These are phyloP conservation scores for Sebastes alutus DNA, from an alignment of 2,797 vertebrate species.

Conservation along the genomic window DNA sequence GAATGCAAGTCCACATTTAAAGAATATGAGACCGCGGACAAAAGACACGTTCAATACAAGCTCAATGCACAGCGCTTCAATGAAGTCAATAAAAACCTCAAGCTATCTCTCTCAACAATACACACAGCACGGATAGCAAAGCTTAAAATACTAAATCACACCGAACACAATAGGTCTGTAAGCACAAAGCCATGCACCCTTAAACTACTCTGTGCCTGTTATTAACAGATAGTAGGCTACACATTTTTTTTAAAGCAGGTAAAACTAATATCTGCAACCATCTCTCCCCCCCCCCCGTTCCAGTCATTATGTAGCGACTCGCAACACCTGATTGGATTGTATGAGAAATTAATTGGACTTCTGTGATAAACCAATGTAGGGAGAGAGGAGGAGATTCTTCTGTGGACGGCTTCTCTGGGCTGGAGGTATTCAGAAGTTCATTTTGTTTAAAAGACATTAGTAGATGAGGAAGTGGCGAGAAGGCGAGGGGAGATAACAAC, in stretches of 20 bases:
- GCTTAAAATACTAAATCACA: conserved; percentile 32
- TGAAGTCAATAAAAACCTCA: conserved; percentile 38
- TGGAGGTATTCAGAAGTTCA: conserved; percentile 63
- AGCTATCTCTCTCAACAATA: conserved; percentile 42
- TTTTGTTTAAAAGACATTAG: conserved; percentile 67
- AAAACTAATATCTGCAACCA: conserved; percentile 55
- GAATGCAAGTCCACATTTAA: conserved; percentile 31
- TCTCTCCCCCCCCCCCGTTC: conserved; percentile 12
- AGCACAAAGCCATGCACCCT: conserved; percentile 22
- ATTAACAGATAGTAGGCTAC: conserved; percentile 47
- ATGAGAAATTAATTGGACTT: conserved; percentile 64
- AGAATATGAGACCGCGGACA: conserved; percentile 32
- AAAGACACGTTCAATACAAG: conserved; percentile 22
- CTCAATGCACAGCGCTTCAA: conserved; percentile 25
- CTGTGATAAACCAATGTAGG: conserved; percentile 48
- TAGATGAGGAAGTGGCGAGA: conserved; percentile 42
- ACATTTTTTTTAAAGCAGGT: conserved; percentile 39
- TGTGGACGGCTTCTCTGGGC: conserved; percentile 2
- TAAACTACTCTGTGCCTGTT: conserved; percentile 28
- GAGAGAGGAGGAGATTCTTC: conserved; percentile 30
- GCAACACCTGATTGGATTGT: conserved; percentile 53
- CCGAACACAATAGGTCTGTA: conserved; percentile 40
- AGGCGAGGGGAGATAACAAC: conserved; percentile 53
- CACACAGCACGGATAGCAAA: conserved; percentile 4
- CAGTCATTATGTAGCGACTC: conserved; percentile 44